Evolutionary conservation across 2,113 vertebrate genomes (phyloP), one percentile per base, ranked within the genome.

Genomic region (Arenaria interpres): DNA sequence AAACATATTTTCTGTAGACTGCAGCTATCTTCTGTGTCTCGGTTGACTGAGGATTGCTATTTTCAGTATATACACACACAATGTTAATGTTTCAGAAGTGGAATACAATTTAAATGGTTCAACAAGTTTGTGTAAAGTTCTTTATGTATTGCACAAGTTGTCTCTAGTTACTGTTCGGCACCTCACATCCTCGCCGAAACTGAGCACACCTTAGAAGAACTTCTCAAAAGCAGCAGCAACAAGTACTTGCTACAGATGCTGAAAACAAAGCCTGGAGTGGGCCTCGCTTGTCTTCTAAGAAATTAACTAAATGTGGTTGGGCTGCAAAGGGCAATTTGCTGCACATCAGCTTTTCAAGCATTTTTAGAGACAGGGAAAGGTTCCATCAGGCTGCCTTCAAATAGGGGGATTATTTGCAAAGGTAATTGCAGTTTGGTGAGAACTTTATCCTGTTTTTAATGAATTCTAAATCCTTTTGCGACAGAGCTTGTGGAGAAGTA

Each of bases 61-160:
- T 91, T 95, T 78, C 50, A 83, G 14, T 37, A 21, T 60, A 9
- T 4, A 81, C 78, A 79, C 12, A 37, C 27, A 35, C 33, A 22
- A 35, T 17, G 11, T 43, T 94, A 71, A 63, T 46, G 72, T 96
- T 97, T 94, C 83, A 96, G 37, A 90, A 88, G 35, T 73, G 57
- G 78, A 94, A 96, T 97, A 96, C 45, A 95, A 7, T 60, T 95
- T 62, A 50, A 96, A 22, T 95, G 87, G 67, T 90, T 93, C 41
- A 89, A 79, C 89, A 74, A 33, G 14, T 92, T 76, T 87, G 86
- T 81, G 86, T 89, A 41, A 37, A 37, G 24, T 11, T 93, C 22
- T 93, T 85, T 79, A 1, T 14, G 1, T 41, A 4, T 28, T n/a
- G 67, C 45, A 30, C 21, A 15, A 23, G 16, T 28, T 63, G 41